Percentiles rank a stretch among this genome's conserved stretches.
Conservation (phyloP, 2,888 invertebrate species). For the Lithophane leautieri region DNA sequence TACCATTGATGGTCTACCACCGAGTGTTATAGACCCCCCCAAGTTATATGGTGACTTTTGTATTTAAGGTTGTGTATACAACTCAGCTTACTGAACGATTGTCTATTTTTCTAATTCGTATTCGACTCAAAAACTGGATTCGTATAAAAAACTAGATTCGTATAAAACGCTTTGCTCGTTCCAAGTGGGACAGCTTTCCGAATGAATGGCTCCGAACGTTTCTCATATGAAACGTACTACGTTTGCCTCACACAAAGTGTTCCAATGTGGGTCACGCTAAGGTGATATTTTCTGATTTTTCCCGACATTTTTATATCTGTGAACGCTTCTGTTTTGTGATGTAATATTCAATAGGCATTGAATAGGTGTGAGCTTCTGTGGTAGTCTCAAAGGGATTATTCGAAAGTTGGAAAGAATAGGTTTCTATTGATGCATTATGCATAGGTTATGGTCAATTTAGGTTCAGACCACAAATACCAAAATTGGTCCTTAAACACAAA, state of each 20-base stretch:
- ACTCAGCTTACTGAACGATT: not conserved
- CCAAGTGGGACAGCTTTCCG: slow-evolving; percentile 27
- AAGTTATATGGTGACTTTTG: not conserved
- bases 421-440: too few relatives aligned
- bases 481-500: not conserved
- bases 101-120: not conserved
- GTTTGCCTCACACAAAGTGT: slow-evolving; percentile 33
- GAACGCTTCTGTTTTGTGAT: slow-evolving; percentile 41
- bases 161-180: slow-evolving; percentile 35
- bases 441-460: too few relatives aligned
- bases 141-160: slow-evolving; percentile 27
- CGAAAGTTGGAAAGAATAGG: not conserved
- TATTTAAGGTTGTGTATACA: not conserved
- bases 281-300: slow-evolving; percentile 41
- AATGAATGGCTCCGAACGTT: slow-evolving; percentile 37
- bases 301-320: slow-evolving; percentile 21
- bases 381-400: slow-evolving; percentile 5
- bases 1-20: not conserved
- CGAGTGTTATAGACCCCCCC: too few relatives aligned
- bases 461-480: not conserved
- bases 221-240: slow-evolving; percentile 27
- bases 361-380: slow-evolving; percentile 11
- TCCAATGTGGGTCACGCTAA: slow-evolving; percentile 46
- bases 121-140: slow-evolving; percentile 24
- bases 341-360: slow-evolving; percentile 40